Evolutionary conservation across 1,140 invertebrate species (phyloP).

Genomic region (Paramacrobiotus metropolitanus): DNA sequence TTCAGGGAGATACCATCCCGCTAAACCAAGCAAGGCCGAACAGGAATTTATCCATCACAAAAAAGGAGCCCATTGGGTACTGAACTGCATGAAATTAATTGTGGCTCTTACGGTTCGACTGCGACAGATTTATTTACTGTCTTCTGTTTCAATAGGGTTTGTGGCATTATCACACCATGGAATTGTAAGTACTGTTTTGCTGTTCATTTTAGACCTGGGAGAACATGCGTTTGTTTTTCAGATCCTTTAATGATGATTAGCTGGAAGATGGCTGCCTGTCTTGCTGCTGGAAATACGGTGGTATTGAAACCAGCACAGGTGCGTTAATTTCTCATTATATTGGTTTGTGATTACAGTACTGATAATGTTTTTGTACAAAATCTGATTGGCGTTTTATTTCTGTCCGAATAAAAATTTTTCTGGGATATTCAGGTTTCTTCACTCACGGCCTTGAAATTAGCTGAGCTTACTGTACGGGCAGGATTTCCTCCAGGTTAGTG

Average conservation of each 20-base stretch:
- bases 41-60: conserved; percentile 60
- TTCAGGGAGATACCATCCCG: conserved; percentile 31
- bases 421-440: conserved; percentile 29
- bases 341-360: background rate
- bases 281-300: conserved; percentile 38
- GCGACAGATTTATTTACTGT: background rate
- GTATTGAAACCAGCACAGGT: conserved; percentile 44
- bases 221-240: background rate
- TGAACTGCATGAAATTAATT: too few species aligned
- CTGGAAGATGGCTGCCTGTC: conserved; percentile 35
- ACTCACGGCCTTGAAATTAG: conserved; percentile 74
- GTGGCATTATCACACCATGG: conserved; percentile 37
- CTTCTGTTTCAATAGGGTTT: conserved; percentile 24
- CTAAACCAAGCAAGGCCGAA: conserved; percentile 57
- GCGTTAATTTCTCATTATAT: conserved; percentile 23
- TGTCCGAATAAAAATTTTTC: background rate
- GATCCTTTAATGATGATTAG: conserved; percentile 26
- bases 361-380: too few species aligned
- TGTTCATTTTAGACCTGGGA: background rate
- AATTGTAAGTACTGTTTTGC: conserved; percentile 24
- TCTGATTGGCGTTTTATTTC: too few species aligned
- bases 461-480: conserved; percentile 55
- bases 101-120: conserved; percentile 6
- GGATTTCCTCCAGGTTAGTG: conserved; percentile 79
- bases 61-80: conserved; percentile 60